Conservation (phyloP, 2,113 vertebrate species). For the Taxidea taxus region DNA sequence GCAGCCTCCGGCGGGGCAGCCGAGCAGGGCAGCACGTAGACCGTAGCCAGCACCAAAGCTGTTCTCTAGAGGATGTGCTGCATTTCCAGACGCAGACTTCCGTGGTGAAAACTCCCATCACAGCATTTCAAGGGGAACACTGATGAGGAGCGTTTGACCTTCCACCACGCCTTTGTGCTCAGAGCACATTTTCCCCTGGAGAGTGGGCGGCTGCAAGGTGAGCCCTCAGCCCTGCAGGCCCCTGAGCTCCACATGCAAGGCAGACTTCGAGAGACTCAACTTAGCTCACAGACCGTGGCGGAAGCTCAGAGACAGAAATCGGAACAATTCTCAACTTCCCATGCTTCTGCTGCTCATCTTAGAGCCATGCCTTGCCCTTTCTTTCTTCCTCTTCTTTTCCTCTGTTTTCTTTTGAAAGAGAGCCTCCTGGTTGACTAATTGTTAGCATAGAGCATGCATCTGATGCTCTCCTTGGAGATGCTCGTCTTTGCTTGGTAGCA, state of each 20-base stretch:
- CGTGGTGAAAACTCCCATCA: background rate
- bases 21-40: background rate
- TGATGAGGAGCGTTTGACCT: background rate
- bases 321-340: background rate
- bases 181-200: background rate
- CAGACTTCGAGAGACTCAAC: background rate
- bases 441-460: background rate
- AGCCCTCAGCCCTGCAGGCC: background rate
- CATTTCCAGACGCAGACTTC: background rate
- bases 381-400: background rate
- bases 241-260: background rate
- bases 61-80: background rate
- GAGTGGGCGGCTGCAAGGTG: background rate
- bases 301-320: background rate
- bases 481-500: background rate
- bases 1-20: background rate
- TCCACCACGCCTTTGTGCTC: background rate
- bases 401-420: background rate
- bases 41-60: background rate
- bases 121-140: background rate
- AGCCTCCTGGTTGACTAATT: background rate
- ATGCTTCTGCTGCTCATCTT: background rate
- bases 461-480: conserved; percentile 17
- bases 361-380: background rate
- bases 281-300: background rate